Evolutionary conservation across 2,113 vertebrate species (phyloP).

Genomic region (Ophthalmolycus amberensis): DNA sequence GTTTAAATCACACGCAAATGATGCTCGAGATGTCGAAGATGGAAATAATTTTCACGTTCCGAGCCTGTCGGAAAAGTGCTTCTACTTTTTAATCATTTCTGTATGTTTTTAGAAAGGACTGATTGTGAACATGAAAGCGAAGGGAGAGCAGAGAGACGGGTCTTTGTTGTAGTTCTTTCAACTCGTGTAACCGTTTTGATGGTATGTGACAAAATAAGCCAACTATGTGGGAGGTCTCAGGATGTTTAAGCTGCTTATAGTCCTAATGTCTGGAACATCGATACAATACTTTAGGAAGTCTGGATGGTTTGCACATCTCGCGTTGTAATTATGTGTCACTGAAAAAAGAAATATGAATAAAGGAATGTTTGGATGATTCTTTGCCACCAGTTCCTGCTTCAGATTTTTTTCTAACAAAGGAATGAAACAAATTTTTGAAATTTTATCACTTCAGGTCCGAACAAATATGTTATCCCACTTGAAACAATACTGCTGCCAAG

Average conservation of each 20-base stretch:
- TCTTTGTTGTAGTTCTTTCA: conserved; percentile 40
- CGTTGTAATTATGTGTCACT: conserved; percentile 4
- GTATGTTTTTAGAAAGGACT: conserved; percentile 16
- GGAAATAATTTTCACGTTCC: background rate
- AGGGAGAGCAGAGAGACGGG: conserved; percentile 13
- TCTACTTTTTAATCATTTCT: conserved; percentile 28
- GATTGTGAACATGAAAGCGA: conserved; percentile 34
- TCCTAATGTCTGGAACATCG: conserved; percentile 18
- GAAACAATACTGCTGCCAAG: conserved; percentile 17
- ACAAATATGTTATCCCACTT: background rate
- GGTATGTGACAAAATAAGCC: conserved; percentile 50
- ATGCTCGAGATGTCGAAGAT: background rate
- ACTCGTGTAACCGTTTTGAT: conserved; percentile 32
- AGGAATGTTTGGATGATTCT: background rate
- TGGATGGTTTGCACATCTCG: background rate
- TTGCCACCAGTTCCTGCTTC: background rate
- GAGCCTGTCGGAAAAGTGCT: conserved; percentile 1
- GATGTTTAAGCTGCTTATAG: conserved; percentile 48
- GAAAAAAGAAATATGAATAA: conserved; percentile 28
- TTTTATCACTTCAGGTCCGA: background rate
- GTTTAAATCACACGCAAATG: conserved; percentile 1
- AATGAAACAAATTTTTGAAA: background rate
- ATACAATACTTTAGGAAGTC: conserved; percentile 61
- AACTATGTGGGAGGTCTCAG: conserved; percentile 41
- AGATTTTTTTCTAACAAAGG: background rate